Conservation (phyloP, 2,113 vertebrate species). For the Caranx melampygus region DNA sequence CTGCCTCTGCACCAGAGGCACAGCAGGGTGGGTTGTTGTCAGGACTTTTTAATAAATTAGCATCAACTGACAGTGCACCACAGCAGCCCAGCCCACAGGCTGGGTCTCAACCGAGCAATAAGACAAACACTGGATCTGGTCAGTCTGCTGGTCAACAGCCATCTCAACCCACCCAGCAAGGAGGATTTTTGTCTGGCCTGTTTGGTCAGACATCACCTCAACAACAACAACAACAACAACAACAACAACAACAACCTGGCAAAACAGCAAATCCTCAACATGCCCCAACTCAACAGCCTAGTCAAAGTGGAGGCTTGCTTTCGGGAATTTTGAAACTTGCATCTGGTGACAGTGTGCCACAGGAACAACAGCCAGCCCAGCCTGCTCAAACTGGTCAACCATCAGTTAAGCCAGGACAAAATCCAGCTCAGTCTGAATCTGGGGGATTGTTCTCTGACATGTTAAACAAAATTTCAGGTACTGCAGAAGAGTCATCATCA, state of each 20-base stretch:
- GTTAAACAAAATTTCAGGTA: constrained; percentile 76
- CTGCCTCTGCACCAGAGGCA: constrained; percentile 64
- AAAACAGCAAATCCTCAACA: constrained; percentile 56
- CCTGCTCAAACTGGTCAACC: constrained; percentile 39
- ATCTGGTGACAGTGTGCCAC: constrained; percentile 79
- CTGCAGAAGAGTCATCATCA: constrained; percentile 59
- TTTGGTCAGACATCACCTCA: constrained; percentile 68
- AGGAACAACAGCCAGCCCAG: constrained; percentile 57
- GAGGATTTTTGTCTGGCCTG: constrained; percentile 76
- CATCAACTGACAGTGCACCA: constrained; percentile 78
- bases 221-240: constrained; percentile 50
- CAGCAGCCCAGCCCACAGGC: constrained; percentile 57
- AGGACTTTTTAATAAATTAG: constrained; percentile 85
- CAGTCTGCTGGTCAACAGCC: constrained; percentile 57
- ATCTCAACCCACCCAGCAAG: constrained; percentile 68
- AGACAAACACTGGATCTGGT: constrained; percentile 39
- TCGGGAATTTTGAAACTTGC: constrained; percentile 85
- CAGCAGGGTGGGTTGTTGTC: constrained; percentile 79
- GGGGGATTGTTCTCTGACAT: constrained; percentile 82
- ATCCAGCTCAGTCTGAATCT: constrained; percentile 66
- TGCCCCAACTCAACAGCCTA: constrained; percentile 55
- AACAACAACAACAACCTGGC: constrained; percentile 51
- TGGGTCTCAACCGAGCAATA: constrained; percentile 53
- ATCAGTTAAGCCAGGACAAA: constrained; percentile 47
- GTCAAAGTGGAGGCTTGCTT: constrained; percentile 76